These are phyloP conservation scores for Pantelozetes paolii DNA, from an alignment of 2,888 invertebrate species.

Conservation along the genomic window DNA sequence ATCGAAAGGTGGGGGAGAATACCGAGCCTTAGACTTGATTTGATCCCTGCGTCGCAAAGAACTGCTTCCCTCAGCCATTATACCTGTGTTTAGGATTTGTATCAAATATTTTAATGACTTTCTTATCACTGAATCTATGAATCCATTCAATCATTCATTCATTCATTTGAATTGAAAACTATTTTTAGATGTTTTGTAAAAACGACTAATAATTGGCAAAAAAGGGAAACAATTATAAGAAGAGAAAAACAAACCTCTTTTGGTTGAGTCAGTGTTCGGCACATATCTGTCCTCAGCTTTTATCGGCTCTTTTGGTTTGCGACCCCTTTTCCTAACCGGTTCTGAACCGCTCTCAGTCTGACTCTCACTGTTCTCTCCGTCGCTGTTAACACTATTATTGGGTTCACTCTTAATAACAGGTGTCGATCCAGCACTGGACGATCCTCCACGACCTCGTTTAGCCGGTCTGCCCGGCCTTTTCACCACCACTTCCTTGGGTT, in stretches of 20 bases:
- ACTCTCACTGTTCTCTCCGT: slow-evolving; percentile 6
- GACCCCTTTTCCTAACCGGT: slow-evolving; percentile 18
- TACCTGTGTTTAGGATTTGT: neutral
- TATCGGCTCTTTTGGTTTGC: slow-evolving; percentile 37
- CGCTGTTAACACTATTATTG: slow-evolving; percentile 14
- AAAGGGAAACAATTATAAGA: neutral
- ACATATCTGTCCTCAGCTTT: slow-evolving; percentile 35
- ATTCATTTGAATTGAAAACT: neutral
- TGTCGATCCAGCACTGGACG: neutral
- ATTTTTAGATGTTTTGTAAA: neutral
- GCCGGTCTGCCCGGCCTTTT: slow-evolving; percentile 13
- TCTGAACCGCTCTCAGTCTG: neutral
- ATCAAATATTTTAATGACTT: neutral
- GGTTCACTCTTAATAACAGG: neutral
- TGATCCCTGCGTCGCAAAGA: slow-evolving; percentile 42
- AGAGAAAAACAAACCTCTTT: slow-evolving; percentile 19
- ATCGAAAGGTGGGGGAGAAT: slow-evolving; percentile 42
- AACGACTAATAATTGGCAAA: neutral
- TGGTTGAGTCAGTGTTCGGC: slow-evolving; percentile 17
- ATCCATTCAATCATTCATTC: neutral
- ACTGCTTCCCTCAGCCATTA: slow-evolving; percentile 13
- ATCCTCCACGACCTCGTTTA: neutral
- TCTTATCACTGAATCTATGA: no score
- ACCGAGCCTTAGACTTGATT: slow-evolving; percentile 37
- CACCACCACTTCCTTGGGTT: neutral